Percentiles rank a stretch among this genome's conserved stretches.
These are phyloP conservation scores for Oryzias woworae DNA, from an alignment of 2,113 vertebrate species.

Conservation along the genomic window DNA sequence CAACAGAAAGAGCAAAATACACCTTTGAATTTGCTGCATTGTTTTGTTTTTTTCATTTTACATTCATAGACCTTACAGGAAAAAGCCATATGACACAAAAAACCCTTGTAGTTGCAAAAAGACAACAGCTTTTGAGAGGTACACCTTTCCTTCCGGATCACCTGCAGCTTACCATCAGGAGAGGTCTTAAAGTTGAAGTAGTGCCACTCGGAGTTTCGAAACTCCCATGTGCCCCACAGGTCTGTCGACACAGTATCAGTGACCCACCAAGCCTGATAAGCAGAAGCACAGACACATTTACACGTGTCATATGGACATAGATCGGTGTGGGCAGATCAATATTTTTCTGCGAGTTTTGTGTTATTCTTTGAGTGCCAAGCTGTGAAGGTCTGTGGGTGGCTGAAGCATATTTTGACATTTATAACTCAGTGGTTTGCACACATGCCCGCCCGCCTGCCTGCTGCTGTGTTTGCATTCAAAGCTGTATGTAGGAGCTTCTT, in stretches of 20 bases:
- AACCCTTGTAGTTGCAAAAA: not conserved
- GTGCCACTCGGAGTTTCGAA: slow-evolving; percentile 58
- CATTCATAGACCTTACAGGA: too few relatives aligned
- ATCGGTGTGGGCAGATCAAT: not conserved
- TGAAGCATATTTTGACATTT: slow-evolving; percentile 1
- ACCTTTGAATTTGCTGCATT: too few relatives aligned
- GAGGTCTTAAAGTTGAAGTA: slow-evolving; percentile 67
- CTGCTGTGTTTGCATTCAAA: not conserved
- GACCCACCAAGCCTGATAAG: slow-evolving; percentile 78
- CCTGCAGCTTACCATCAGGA: slow-evolving; percentile 54
- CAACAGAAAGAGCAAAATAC: not conserved
- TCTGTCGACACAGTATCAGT: slow-evolving; percentile 63
- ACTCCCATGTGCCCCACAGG: slow-evolving; percentile 75
- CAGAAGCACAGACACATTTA: not conserved
- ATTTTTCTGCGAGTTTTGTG: not conserved
- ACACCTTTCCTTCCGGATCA: not conserved
- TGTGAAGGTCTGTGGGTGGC: not conserved
- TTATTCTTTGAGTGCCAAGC: not conserved
- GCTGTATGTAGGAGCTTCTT: not conserved
- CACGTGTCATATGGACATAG: not conserved
- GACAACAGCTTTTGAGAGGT: not conserved
- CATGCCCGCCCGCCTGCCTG: not conserved
- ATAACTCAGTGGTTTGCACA: not conserved
- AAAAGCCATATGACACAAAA: not conserved
- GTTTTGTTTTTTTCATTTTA: too few relatives aligned